Evolutionary conservation across 2,888 invertebrate species (phyloP), one percentile per base, ranked within the genome.

Genomic region (Tethea ocularis): DNA sequence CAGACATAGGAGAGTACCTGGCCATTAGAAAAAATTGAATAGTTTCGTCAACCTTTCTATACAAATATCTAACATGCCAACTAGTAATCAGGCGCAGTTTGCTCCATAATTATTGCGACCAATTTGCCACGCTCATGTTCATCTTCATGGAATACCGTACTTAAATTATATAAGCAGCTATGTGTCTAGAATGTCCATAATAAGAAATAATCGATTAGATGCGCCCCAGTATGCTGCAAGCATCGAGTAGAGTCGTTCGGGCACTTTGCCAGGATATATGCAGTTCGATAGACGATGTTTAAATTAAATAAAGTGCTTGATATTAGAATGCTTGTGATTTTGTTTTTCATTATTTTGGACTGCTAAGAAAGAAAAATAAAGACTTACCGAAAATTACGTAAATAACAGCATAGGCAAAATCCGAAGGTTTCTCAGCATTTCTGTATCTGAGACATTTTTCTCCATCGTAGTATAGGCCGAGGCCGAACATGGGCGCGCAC

Each of bases 351-450:
- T 13, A 2, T 33, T 33, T 1, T 1, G 33, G 1, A 6, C 33
- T 33, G 29, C 29, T 29, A 8, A 29, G 29, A 7, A 17, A 36
- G 52, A 24, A 24, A 4, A 4, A 24, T 24, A 26, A 52, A 26
- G 13, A 85, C 94, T 94, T 86, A 97, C 97, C 97, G 77, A 96
- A 96, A 38, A 93, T 80, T 74, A 97, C 96, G 85, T 96, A 97
- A 56, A 97, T 87, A 72, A 96, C 95, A 4, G 97, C 96, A 79
- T 97, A 98, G 0, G 94, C 94, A 66, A 95, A 92, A 87, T 97
- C 97, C 41, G 88, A 84, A 0, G 94, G 81, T 26, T 94, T 87
- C 8, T 88, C 89, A 0, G 97, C 97, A 76, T 96, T 94, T 60
- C 97, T 93, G 87, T 97, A 97, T 53, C 97, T 94, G 54, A 92